A percentile compares a stretch with the other conserved stretches of the same genome.
Conservation (phyloP, 2,888 invertebrate genomes). For the Hedychridium roseum region DNA sequence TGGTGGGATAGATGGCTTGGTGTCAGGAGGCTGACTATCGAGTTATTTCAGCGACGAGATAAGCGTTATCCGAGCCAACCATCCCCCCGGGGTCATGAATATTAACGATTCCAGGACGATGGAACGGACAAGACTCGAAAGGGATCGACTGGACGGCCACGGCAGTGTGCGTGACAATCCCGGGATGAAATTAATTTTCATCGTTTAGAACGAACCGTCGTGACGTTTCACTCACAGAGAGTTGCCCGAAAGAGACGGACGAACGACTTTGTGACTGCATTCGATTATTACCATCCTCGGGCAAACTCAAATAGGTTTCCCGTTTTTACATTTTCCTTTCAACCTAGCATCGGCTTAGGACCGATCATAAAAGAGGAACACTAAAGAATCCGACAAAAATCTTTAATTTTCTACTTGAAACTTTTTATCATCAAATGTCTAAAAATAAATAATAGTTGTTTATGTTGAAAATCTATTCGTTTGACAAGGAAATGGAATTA, state of each 20-base stretch:
- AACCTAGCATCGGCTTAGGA: too few species aligned
- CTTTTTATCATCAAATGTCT: too few species aligned
- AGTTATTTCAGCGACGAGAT: slow-evolving; percentile 59
- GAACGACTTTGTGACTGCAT: too few species aligned
- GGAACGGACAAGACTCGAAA: slow-evolving; percentile 43
- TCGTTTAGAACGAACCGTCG: slow-evolving; percentile 30
- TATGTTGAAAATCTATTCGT: too few species aligned
- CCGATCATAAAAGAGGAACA: too few species aligned
- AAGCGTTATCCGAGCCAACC: slow-evolving; percentile 54
- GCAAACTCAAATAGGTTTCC: too few species aligned
- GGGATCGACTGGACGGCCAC: slow-evolving; percentile 40
- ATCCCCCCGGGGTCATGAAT: slow-evolving; percentile 53
- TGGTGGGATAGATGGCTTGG: slow-evolving; percentile 49
- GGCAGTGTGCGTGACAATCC: slow-evolving; percentile 38
- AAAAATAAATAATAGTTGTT: too few species aligned
- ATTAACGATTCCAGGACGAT: slow-evolving; percentile 52
- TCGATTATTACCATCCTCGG: too few species aligned
- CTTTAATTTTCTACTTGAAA: too few species aligned
- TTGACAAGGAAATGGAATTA: too few species aligned
- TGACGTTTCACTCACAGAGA: slow-evolving; percentile 29
- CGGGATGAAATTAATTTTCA: slow-evolving; percentile 46
- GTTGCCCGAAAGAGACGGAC: slow-evolving; percentile 7
- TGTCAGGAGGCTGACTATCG: slow-evolving; percentile 55
- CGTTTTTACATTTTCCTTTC: too few species aligned
- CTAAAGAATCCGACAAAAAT: too few species aligned